These are phyloP conservation scores for Brienomyrus brachyistius DNA, from an alignment of 2,113 vertebrate species.

Conservation along the genomic window DNA sequence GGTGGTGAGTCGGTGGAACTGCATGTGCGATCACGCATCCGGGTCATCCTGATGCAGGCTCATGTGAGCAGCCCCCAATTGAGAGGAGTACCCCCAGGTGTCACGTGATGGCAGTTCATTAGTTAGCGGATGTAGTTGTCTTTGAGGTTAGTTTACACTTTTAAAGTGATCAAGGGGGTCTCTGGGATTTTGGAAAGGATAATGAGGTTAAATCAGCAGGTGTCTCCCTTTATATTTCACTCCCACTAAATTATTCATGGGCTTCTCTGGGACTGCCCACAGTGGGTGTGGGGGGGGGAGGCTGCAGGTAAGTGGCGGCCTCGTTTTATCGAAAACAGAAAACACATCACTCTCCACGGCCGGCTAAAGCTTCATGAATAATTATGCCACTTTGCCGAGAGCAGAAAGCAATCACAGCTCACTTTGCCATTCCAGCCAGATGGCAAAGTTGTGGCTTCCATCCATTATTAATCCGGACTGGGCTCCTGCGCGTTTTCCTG, in stretches of 20 bases:
- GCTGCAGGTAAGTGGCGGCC: no score
- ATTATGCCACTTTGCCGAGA: neutral
- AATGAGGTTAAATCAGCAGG: conserved; percentile 1
- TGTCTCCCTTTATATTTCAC: neutral
- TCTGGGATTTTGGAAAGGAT: neutral
- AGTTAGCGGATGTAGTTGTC: neutral
- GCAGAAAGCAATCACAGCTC: neutral
- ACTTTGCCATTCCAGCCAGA: neutral
- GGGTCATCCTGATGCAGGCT: neutral
- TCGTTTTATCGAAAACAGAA: conserved; percentile 13
- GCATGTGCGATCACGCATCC: neutral
- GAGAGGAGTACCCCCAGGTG: neutral
- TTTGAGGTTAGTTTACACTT: neutral
- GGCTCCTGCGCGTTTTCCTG: neutral
- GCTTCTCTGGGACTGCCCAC: neutral
- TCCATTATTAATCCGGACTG: conserved; percentile 10
- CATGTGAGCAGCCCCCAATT: neutral
- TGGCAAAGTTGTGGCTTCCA: neutral
- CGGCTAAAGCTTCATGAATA: conserved; percentile 18
- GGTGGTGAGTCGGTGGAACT: conserved; percentile 69
- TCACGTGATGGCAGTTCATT: conserved; percentile 3
- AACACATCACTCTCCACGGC: neutral
- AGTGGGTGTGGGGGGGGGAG: neutral
- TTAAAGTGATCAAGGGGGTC: neutral
- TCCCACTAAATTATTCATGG: conserved; percentile 13